Conservation (phyloP, 2,113 vertebrate species). For the Barnardius zonarius region DNA sequence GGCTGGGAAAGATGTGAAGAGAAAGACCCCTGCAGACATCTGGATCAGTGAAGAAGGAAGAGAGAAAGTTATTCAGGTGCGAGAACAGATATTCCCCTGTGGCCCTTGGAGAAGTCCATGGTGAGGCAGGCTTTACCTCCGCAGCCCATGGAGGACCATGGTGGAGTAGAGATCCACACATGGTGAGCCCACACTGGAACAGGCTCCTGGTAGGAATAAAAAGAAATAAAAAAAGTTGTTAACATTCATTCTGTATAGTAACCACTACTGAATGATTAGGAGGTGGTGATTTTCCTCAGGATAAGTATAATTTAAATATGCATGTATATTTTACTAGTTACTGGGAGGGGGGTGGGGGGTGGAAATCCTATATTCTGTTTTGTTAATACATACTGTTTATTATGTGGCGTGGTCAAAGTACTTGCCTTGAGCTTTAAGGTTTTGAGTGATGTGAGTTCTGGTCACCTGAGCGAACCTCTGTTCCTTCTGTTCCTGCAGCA, state of each 20-base stretch:
- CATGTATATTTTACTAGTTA: not conserved
- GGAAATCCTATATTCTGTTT: not conserved
- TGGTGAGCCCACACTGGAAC: too few relatives aligned
- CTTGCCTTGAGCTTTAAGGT: not conserved
- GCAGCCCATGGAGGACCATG: not conserved
- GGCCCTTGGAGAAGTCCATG: not conserved
- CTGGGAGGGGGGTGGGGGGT: not conserved
- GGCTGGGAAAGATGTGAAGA: not conserved
- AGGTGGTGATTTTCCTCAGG: not conserved
- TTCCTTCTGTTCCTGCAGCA: not conserved
- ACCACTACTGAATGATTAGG: not conserved
- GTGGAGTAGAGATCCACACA: not conserved
- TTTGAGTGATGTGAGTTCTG: not conserved
- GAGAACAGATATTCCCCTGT: not conserved
- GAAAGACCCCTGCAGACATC: not conserved
- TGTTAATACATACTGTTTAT: not conserved
- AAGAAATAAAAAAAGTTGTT: not conserved
- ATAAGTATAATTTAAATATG: not conserved
- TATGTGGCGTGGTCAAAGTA: not conserved
- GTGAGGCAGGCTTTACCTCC: not conserved
- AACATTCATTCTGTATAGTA: not conserved
- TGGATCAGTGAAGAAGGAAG: not conserved
- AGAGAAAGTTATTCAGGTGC: accelerated
- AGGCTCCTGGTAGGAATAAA: not conserved
- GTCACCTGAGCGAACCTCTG: not conserved